Conservation (phyloP, 2,888 invertebrate genomes). For the Crossocerus cetratus region DNA sequence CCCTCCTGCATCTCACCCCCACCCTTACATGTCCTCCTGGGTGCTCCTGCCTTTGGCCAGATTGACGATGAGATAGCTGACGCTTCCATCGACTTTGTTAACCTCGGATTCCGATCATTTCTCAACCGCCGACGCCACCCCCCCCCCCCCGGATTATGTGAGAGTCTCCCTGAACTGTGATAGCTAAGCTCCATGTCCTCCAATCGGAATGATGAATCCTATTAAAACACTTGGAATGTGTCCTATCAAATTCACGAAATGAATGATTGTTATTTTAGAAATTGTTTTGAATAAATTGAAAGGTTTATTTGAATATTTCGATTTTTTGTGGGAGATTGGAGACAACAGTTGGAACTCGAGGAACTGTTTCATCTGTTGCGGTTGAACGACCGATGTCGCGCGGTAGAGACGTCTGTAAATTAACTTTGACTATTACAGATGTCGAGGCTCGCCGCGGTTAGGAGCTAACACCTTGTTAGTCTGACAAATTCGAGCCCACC, state of each 20-base stretch:
- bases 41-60: constrained; percentile 56
- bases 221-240: no score
- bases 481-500: constrained; percentile 73
- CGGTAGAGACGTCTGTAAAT: constrained; percentile 62
- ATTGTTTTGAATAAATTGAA: no score
- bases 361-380: constrained; percentile 30
- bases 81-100: constrained; percentile 64
- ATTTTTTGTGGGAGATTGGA: background rate
- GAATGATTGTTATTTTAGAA: background rate
- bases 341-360: constrained; percentile 13
- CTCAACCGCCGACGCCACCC: constrained; percentile 40
- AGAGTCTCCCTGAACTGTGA: constrained; percentile 29
- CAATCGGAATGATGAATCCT: background rate
- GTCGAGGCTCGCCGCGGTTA: constrained; percentile 69
- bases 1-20: constrained; percentile 18
- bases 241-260: background rate
- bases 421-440: constrained; percentile 74
- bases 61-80: constrained; percentile 64
- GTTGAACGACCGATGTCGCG: constrained; percentile 44
- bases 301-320: background rate
- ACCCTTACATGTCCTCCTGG: constrained; percentile 43
- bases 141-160: constrained; percentile 27
- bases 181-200: background rate
- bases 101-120: constrained; percentile 62
- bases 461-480: constrained; percentile 75